Evolutionary conservation across 37 sponge, comb jelly and placozoan species (phyloP).

Genomic region (Spongilla lacustris): DNA sequence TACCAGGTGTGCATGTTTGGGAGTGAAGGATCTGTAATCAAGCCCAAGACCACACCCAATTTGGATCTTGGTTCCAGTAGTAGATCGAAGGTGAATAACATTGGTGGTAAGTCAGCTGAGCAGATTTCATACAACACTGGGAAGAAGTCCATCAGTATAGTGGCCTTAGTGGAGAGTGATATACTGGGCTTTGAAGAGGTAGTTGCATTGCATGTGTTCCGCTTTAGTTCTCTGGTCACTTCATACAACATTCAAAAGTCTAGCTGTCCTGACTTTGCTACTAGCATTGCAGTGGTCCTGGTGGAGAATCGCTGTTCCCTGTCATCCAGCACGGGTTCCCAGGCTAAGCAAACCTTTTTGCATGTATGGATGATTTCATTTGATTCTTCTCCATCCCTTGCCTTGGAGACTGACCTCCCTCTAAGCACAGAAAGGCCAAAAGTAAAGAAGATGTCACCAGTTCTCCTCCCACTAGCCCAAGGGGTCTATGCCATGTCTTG

Average conservation of each 20-base stretch:
- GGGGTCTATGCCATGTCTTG: slow-evolving; percentile 28
- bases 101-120: background rate
- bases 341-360: slow-evolving; percentile 1
- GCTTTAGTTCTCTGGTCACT: slow-evolving; percentile 54
- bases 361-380: slow-evolving; percentile 58
- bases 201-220: slow-evolving; percentile 46
- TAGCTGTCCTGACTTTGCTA: slow-evolving; percentile 22
- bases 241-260: slow-evolving; percentile 41
- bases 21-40: background rate
- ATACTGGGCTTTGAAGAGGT: slow-evolving; percentile 50
- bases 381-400: background rate
- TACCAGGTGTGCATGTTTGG: slow-evolving; percentile 58
- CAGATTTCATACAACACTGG: slow-evolving; percentile 57
- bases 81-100: background rate
- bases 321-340: background rate
- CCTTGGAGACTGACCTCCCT: background rate
- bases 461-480: slow-evolving; percentile 53
- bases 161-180: slow-evolving; percentile 38
- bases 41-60: background rate
- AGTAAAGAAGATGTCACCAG: slow-evolving; percentile 46
- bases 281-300: slow-evolving; percentile 38
- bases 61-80: background rate
- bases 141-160: slow-evolving; percentile 35
- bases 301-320: slow-evolving; percentile 32
- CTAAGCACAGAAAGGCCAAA: background rate